Conservation (phyloP, 1,140 invertebrate genomes). For the Zophobas morio region DNA sequence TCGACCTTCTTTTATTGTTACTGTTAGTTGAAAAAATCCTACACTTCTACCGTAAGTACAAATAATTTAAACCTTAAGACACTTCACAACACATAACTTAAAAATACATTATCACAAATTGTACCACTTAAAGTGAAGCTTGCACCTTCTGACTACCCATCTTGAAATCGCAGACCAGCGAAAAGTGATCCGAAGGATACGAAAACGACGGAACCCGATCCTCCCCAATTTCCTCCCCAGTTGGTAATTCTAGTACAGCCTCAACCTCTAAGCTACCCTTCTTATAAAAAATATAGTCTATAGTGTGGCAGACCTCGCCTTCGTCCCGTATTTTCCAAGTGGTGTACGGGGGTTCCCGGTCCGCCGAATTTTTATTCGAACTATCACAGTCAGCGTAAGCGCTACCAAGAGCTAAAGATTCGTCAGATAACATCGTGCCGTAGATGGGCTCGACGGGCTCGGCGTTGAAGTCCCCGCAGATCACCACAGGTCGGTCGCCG, state of each 20-base stretch:
- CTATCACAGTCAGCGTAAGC: conserved; percentile 69
- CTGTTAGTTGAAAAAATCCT: conserved; percentile 31
- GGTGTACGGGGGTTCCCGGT: conserved; percentile 80
- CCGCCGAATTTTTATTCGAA: conserved; percentile 59
- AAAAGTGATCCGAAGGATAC: conserved; percentile 88
- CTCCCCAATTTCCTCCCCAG: conserved; percentile 77
- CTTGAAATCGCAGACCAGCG: conserved; percentile 79
- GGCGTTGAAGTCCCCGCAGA: conserved; percentile 88
- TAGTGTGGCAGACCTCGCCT: conserved; percentile 81
- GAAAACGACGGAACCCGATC: conserved; percentile 77
- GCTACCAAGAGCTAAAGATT: conserved; percentile 68
- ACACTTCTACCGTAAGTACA: conserved; percentile 15
- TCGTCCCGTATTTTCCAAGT: conserved; percentile 86
- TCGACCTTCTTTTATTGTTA: not conserved
- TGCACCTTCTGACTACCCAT: conserved; percentile 39
- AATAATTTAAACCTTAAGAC: conserved; percentile 31
- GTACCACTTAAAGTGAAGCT: conserved; percentile 16
- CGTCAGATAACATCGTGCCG: conserved; percentile 70
- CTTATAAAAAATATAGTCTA: conserved; percentile 86
- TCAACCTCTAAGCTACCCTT: conserved; percentile 73
- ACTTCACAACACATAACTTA: conserved; percentile 1
- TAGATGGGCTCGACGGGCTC: conserved; percentile 83
- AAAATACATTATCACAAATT: conserved; percentile 33
- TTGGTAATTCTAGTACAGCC: conserved; percentile 77
- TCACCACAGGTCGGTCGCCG: conserved; percentile 73